Evolutionary conservation across 64 coral and sea anemone genomes (phyloP).

Genomic region (Porites australiensis): DNA sequence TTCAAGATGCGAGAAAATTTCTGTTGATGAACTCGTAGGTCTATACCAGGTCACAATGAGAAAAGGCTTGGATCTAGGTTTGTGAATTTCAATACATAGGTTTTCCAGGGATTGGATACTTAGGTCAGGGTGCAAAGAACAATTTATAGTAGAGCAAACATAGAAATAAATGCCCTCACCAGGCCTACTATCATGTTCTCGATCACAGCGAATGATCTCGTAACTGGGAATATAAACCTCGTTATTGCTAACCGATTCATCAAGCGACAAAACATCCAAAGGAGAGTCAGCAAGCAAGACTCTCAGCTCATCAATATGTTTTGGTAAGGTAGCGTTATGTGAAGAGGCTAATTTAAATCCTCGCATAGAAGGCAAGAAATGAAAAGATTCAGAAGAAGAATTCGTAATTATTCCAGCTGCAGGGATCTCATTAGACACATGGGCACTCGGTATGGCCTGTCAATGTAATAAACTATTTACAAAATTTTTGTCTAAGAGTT

Average conservation of each 20-base stretch:
- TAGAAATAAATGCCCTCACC: conserved; percentile 56
- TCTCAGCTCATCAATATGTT: too few relatives aligned
- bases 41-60: conserved; percentile 60
- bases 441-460: not conserved
- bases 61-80: conserved; percentile 70
- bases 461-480: not conserved
- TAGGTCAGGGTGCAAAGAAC: conserved; percentile 17
- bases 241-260: conserved; percentile 21
- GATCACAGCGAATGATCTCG: conserved; percentile 8
- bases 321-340: conserved; percentile 21
- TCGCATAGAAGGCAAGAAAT: not conserved
- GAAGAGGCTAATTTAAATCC: conserved; percentile 18
- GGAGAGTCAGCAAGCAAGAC: too few relatives aligned
- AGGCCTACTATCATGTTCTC: conserved; percentile 22
- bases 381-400: not conserved
- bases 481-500: conserved; percentile 6
- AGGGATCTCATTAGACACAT: not conserved
- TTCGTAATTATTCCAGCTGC: not conserved
- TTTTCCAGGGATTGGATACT: conserved; percentile 32
- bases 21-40: conserved; percentile 39
- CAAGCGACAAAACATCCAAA: too few relatives aligned
- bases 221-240: conserved; percentile 23
- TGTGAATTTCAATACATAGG: conserved; percentile 41
- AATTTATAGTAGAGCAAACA: conserved; percentile 26
- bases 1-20: conserved; percentile 60